Base-by-base conservation (phyloP, 2,113 vertebrate species). In the Lathamus discolor region DNA sequence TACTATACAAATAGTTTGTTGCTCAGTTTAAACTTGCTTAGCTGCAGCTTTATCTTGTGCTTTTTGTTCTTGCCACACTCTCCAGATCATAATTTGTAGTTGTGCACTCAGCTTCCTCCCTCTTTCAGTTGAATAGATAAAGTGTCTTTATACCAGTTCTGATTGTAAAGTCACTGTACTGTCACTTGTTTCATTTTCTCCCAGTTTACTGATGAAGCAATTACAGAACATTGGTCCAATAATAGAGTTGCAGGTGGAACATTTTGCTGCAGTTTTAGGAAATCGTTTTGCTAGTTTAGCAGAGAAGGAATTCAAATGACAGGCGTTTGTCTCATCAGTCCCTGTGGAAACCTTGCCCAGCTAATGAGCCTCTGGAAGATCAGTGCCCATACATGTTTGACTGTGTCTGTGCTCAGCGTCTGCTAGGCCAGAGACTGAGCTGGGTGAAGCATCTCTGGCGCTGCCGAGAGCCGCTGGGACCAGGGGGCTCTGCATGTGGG, bases 391-490 rank as follows among this genome's bases (percentile, higher is more conserved):
- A 5, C 0, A 4, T 57, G 37, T 37, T 52, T 13, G 59, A 14
- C 41, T 62, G 68, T 74, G 55, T 67, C 75, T 61, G 51, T 51
- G 69, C 85, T 23, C 41, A n/a, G 78, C 17, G 1, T n/a, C 17
- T 61, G 78, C 77, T 46, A 7, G 11, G 28, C 43, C 76, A 27
- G 37, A 44, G 17, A 7, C 31, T 10, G 43, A 8, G 43, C 35
- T 24, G 7, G 70, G 8, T 28, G 29, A 12, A 0, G 2, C 37
- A 39, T 33, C 64, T 17, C 11, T 4, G 7, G 5, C 2, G 0
- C 20, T 39, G 20, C 10, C 5, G 0, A 20, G 68, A 10, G 54
- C 44, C 0, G 0, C 29, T 0, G 0, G 35, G 14, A 35, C 51
- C 49, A 35, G 46, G 7, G 54, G 8, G 66, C 55, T 49, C 61